Conservation (phyloP, 2,888 invertebrate genomes). For the Dorcus parallelipipedus region DNA sequence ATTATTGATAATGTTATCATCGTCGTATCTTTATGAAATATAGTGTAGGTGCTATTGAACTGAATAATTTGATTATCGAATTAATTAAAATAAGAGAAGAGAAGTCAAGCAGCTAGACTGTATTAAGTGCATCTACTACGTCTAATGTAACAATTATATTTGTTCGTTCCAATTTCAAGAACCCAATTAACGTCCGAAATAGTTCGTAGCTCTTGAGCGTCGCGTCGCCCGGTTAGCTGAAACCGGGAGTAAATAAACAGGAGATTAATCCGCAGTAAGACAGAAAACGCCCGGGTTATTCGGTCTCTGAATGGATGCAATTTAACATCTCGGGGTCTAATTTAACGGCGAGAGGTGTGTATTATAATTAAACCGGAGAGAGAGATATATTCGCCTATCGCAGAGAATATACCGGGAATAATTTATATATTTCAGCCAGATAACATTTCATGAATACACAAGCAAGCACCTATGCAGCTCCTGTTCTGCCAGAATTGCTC, state of each 20-base stretch:
- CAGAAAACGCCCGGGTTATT: conserved; percentile 25
- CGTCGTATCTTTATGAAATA: too few relatives aligned
- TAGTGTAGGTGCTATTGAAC: too few relatives aligned
- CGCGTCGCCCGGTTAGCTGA: conserved; percentile 8
- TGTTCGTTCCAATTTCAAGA: conserved; percentile 12
- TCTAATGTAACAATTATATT: conserved; percentile 6
- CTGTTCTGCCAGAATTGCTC: conserved; percentile 17
- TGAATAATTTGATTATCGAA: not conserved
- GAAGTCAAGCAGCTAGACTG: too few relatives aligned
- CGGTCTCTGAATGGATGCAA: conserved; percentile 23
- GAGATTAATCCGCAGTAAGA: conserved; percentile 22
- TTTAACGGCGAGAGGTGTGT: conserved; percentile 20
- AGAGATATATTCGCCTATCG: conserved; percentile 13
- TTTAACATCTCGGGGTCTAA: conserved; percentile 22
- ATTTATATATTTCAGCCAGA: conserved; percentile 20
- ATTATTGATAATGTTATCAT: too few relatives aligned
- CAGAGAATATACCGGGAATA: conserved; percentile 16
- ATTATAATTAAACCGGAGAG: conserved; percentile 19
- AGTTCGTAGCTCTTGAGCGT: conserved; percentile 15
- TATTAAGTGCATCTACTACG: not conserved
- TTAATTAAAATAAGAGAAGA: too few relatives aligned
- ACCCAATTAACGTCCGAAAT: conserved; percentile 18
- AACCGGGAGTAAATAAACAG: conserved; percentile 19
- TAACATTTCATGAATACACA: conserved; percentile 20
- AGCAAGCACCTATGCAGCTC: conserved; percentile 13